phyloP scores from a whole-genome alignment of 2,797 vertebrate species.

The Megalops cyprinoides region DNA sequence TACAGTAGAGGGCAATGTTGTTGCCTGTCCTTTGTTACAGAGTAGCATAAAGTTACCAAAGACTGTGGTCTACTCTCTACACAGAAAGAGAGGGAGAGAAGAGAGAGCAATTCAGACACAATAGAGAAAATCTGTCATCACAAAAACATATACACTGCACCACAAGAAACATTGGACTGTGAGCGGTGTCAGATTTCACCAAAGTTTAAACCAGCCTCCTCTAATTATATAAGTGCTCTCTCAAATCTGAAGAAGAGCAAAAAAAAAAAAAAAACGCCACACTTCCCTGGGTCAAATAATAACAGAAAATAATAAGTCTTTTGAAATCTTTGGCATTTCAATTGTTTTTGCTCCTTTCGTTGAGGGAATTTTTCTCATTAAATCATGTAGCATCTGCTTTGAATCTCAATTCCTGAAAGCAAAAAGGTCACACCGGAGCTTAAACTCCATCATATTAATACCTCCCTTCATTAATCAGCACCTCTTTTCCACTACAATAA shows the following conservation, averaged over 20 bases:
- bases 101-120: neutral
- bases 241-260: constrained; percentile 47
- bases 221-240: constrained; percentile 46
- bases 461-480: constrained; percentile 35
- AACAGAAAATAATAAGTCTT: constrained; percentile 55
- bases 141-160: neutral
- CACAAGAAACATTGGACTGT: neutral
- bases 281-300: constrained; percentile 18
- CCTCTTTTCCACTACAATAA: constrained; percentile 26
- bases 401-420: constrained; percentile 37
- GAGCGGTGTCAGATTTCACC: neutral
- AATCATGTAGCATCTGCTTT: constrained; percentile 38
- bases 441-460: constrained; percentile 37
- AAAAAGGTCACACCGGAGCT: constrained; percentile 44
- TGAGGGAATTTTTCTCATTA: constrained; percentile 27
- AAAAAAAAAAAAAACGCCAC: constrained; percentile 48
- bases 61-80: neutral
- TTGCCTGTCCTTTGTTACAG: neutral
- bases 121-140: neutral
- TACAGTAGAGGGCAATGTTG: neutral
- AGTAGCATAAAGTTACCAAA: neutral
- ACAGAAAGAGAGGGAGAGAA: neutral
- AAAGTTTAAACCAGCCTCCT: constrained; percentile 33
- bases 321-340: constrained; percentile 54
- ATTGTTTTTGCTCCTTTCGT: constrained; percentile 43